Evolutionary conservation across 2,797 vertebrate species (phyloP).

Genomic region (Pangasius krempfi): DNA sequence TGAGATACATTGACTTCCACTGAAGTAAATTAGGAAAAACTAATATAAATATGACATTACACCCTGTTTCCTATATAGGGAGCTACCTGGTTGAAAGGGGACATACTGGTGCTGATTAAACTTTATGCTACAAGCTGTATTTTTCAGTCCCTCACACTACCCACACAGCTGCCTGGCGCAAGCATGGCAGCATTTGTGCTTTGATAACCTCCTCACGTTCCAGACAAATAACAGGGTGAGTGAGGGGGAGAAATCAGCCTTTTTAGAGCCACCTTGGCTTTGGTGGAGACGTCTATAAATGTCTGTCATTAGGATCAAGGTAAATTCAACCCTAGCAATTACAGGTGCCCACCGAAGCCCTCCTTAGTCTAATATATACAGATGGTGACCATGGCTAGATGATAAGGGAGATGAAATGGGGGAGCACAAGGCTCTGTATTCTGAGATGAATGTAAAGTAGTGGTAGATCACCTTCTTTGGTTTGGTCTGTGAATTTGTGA

Average conservation of each 20-base stretch:
- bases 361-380: conserved; percentile 33
- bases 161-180: conserved; percentile 31
- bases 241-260: conserved; percentile 50
- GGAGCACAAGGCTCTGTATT: background rate
- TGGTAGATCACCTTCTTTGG: background rate
- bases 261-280: conserved; percentile 53
- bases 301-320: conserved; percentile 64
- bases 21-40: background rate
- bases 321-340: conserved; percentile 61
- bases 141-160: conserved; percentile 30
- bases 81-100: background rate
- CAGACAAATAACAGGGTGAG: conserved; percentile 67
- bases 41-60: background rate
- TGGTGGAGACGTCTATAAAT: conserved; percentile 59
- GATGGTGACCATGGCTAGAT: conserved; percentile 16
- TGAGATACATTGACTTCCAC: background rate
- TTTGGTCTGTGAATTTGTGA: background rate
- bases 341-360: conserved; percentile 55
- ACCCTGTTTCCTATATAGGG: background rate
- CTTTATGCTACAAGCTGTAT: conserved; percentile 8
- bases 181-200: conserved; percentile 50
- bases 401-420: background rate
- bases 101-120: background rate
- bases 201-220: conserved; percentile 59
- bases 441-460: background rate